phyloP scores from a whole-genome alignment of 2,113 vertebrate genomes.

The Muntiacus muntjak region DNA sequence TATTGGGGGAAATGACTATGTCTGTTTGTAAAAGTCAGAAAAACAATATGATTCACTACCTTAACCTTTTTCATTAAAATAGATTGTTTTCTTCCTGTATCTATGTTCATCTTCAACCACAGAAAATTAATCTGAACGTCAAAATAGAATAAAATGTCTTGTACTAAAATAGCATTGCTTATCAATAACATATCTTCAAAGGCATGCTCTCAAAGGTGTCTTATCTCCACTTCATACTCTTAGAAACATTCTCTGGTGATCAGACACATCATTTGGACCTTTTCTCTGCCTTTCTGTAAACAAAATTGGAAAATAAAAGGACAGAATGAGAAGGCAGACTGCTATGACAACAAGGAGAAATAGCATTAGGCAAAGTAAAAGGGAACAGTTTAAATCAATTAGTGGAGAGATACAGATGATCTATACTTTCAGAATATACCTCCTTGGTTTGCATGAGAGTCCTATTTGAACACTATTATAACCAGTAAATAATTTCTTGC shows the following conservation, averaged over 20 bases:
- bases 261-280: slow-evolving; percentile 4
- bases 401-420: neutral
- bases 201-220: neutral
- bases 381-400: neutral
- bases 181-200: slow-evolving; percentile 33
- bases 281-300: slow-evolving; percentile 27
- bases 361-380: neutral
- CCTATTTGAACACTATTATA: neutral
- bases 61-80: slow-evolving; percentile 37
- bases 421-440: neutral
- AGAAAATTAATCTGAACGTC: slow-evolving; percentile 53
- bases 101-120: slow-evolving; percentile 18
- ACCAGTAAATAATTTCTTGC: neutral
- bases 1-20: neutral
- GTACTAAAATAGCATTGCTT: slow-evolving; percentile 42
- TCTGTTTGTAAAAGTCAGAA: slow-evolving; percentile 49
- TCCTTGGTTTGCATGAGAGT: neutral
- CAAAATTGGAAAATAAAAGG: slow-evolving; percentile 26
- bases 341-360: neutral
- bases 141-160: slow-evolving; percentile 38
- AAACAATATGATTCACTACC: slow-evolving; percentile 41
- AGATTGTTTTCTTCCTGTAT: neutral
- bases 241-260: slow-evolving; percentile 7
- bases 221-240: neutral
- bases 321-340: neutral